Evolutionary conservation across 2,113 vertebrate species (phyloP).

Genomic region (Hymenochirus boettgeri): DNA sequence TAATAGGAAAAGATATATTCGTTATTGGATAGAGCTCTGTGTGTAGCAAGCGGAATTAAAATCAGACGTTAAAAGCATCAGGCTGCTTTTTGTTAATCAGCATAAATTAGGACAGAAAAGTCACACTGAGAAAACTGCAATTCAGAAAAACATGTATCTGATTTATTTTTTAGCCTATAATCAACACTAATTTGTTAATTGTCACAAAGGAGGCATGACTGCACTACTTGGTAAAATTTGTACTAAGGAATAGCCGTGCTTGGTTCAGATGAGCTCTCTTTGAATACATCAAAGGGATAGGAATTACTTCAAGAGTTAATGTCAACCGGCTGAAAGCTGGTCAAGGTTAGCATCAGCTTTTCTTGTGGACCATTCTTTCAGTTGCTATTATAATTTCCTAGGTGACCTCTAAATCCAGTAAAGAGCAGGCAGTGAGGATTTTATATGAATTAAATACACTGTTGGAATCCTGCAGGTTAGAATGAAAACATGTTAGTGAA

Average conservation of each 20-base stretch:
- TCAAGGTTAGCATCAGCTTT: constrained; percentile 7
- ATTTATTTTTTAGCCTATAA: constrained; percentile 52
- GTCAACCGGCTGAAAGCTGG: not conserved
- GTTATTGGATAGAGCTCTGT: constrained; percentile 45
- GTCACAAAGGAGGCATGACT: constrained; percentile 40
- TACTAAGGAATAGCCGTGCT: constrained; percentile 8
- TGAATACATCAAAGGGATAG: constrained; percentile 5
- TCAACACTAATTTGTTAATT: constrained; percentile 47
- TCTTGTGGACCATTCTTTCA: not conserved
- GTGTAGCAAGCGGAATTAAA: constrained; percentile 51
- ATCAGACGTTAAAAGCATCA: constrained; percentile 39
- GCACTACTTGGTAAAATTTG: constrained; percentile 2
- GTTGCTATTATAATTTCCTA: constrained; percentile 52
- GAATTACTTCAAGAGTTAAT: constrained; percentile 15
- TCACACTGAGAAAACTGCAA: constrained; percentile 47
- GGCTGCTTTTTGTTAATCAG: constrained; percentile 44
- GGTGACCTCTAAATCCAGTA: constrained; percentile 59
- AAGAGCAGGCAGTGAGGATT: constrained; percentile 10
- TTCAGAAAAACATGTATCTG: constrained; percentile 50
- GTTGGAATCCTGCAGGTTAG: not conserved
- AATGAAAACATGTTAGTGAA: constrained; percentile 3
- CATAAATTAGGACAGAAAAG: constrained; percentile 51
- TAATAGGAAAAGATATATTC: constrained; percentile 46
- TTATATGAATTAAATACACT: constrained; percentile 11
- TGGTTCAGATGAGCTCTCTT: constrained; percentile 8